A percentile compares a stretch with the other conserved stretches of the same genome.
These are phyloP conservation scores for Heliothis subflexa DNA, from an alignment of 1,140 invertebrate genomes.

Conservation along the genomic window DNA sequence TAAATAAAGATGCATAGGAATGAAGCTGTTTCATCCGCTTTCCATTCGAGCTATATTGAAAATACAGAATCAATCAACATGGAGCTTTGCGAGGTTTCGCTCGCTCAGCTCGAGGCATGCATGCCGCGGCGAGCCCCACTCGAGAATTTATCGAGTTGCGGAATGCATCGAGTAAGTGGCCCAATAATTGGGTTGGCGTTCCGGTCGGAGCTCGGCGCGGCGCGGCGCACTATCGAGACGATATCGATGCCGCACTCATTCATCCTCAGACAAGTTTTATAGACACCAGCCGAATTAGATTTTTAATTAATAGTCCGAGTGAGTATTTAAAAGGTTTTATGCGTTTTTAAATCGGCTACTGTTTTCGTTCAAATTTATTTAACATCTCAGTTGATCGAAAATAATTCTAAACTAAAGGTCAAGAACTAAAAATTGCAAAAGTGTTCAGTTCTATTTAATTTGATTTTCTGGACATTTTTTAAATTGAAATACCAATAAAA, in stretches of 20 bases:
- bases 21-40: slow-evolving; percentile 19
- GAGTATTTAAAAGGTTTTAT: not conserved
- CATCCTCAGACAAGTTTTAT: slow-evolving; percentile 7
- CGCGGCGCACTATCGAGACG: slow-evolving; percentile 18
- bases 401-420: not conserved
- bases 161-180: slow-evolving; percentile 65
- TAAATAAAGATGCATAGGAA: slow-evolving; percentile 31
- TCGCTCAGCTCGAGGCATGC: slow-evolving; percentile 33
- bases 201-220: not conserved
- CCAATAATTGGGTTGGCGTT: slow-evolving; percentile 65
- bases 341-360: not conserved
- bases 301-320: slow-evolving; percentile 1
- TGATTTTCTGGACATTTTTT: slow-evolving; percentile 15
- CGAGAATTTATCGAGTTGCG: slow-evolving; percentile 62
- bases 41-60: slow-evolving; percentile 13
- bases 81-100: slow-evolving; percentile 25
- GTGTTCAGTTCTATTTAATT: not conserved
- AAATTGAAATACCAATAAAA: slow-evolving; percentile 59
- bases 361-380: not conserved
- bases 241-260: slow-evolving; percentile 41
- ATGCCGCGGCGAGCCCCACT: slow-evolving; percentile 49
- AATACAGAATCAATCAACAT: slow-evolving; percentile 41
- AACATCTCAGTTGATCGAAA: not conserved
- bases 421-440: not conserved
- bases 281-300: slow-evolving; percentile 19